Percentiles rank a stretch among this genome's conserved stretches.
These are phyloP conservation scores for Oscheius sp. DNA, from an alignment of 2,888 invertebrate genomes.

Conservation along the genomic window DNA sequence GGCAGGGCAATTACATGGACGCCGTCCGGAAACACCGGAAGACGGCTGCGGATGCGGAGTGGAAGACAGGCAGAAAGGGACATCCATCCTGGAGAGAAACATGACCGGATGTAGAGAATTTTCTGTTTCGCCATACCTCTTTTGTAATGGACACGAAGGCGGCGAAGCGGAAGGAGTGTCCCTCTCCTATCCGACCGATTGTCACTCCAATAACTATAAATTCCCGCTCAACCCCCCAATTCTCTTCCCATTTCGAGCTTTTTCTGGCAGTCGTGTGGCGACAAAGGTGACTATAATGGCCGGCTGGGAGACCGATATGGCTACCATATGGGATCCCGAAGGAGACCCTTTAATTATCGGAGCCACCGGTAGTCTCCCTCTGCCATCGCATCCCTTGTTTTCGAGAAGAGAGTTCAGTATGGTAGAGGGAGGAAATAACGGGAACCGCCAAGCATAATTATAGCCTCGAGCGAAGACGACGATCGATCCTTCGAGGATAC, in stretches of 20 bases:
- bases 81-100: neutral
- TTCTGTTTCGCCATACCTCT: too few species aligned
- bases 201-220: neutral
- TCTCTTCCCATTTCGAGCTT: neutral
- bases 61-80: too few species aligned
- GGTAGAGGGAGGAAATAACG: constrained; percentile 24
- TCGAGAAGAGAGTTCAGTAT: constrained; percentile 19
- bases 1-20: constrained; percentile 24
- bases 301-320: constrained; percentile 3
- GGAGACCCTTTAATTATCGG: constrained; percentile 12
- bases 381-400: constrained; percentile 5
- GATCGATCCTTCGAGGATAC: too few species aligned
- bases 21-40: constrained; percentile 26
- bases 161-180: too few species aligned
- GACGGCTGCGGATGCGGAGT: constrained; percentile 2
- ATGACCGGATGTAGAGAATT: neutral
- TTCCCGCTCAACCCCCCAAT: constrained; percentile 7
- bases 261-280: constrained; percentile 21
- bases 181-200: too few species aligned
- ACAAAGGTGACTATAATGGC: constrained; percentile 18
- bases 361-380: neutral
- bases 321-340: neutral
- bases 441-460: constrained; percentile 30
- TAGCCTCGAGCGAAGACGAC: neutral
- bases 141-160: too few species aligned